Conservation (phyloP, 2,113 vertebrate species). For the Glareola pratincola region DNA sequence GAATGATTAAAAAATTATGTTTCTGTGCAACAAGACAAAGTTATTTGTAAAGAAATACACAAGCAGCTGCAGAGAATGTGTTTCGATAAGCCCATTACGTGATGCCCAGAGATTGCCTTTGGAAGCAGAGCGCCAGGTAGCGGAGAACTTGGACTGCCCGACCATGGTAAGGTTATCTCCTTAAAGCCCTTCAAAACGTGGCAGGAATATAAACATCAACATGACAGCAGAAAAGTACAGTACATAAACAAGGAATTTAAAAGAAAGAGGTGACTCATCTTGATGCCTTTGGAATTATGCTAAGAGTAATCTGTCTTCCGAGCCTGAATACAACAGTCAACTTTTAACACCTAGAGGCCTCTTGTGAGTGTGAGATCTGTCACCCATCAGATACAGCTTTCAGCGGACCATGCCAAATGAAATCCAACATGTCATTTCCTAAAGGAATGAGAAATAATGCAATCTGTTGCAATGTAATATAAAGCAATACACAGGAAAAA, state of each 20-base stretch:
- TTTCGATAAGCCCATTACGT: not conserved
- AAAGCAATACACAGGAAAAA: not conserved
- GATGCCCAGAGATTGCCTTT: not conserved
- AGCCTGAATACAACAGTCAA: not conserved
- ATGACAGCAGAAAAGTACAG: not conserved
- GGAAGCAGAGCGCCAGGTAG: not conserved
- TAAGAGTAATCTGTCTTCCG: not conserved
- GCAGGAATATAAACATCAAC: not conserved
- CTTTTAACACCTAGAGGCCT: not conserved
- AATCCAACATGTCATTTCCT: not conserved
- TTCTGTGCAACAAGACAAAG: not conserved
- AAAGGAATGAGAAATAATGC: not conserved
- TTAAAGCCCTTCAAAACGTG: not conserved
- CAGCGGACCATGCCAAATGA: not conserved
- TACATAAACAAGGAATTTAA: not conserved
- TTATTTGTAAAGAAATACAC: not conserved
- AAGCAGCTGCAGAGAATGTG: not conserved
- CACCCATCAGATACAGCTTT: not conserved
- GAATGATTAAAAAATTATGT: not conserved
- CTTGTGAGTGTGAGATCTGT: not conserved
- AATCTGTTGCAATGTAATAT: not conserved
- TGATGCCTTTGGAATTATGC: not conserved
- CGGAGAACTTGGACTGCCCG: not conserved
- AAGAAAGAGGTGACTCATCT: not conserved
- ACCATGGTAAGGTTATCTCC: not conserved